Evolutionary conservation across 2,797 vertebrate genomes (phyloP).

Genomic region (Labeo calbasu): DNA sequence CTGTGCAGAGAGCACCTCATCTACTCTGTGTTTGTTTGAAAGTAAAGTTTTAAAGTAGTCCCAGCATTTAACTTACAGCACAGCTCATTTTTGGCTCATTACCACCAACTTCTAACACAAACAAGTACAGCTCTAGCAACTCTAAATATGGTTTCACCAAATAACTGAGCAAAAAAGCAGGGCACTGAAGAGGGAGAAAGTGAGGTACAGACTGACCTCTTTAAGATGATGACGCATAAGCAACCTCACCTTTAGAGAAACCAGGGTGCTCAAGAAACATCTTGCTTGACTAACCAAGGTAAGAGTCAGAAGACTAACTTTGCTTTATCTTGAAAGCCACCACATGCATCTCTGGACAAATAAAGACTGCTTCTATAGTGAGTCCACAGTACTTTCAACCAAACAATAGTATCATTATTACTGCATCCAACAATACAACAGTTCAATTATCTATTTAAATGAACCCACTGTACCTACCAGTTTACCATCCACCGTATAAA

Average conservation of each 20-base stretch:
- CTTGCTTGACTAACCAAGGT: not conserved
- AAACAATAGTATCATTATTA: not conserved
- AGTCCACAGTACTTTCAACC: not conserved
- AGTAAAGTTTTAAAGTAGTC: not conserved
- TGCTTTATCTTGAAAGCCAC: not conserved
- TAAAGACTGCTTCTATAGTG: not conserved
- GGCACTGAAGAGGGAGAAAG: conserved; percentile 15
- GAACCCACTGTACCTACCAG: conserved; percentile 79
- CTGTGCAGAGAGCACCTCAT: not conserved
- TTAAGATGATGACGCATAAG: conserved; percentile 42
- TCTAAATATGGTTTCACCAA: conserved; percentile 41
- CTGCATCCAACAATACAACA: not conserved
- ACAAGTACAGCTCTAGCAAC: not conserved
- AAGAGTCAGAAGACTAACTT: not conserved
- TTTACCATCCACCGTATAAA: conserved; percentile 95
- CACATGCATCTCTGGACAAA: not conserved
- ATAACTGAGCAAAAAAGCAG: conserved; percentile 25
- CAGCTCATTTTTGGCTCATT: not conserved
- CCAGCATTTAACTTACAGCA: not conserved
- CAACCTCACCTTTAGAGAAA: conserved; percentile 44
- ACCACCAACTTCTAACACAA: not conserved
- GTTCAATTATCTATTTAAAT: not conserved
- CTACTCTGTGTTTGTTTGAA: not conserved
- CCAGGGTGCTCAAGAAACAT: conserved; percentile 15
- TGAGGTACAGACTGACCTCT: conserved; percentile 47